Conservation (phyloP, 2,113 vertebrate genomes). For the Halichoerus grypus region DNA sequence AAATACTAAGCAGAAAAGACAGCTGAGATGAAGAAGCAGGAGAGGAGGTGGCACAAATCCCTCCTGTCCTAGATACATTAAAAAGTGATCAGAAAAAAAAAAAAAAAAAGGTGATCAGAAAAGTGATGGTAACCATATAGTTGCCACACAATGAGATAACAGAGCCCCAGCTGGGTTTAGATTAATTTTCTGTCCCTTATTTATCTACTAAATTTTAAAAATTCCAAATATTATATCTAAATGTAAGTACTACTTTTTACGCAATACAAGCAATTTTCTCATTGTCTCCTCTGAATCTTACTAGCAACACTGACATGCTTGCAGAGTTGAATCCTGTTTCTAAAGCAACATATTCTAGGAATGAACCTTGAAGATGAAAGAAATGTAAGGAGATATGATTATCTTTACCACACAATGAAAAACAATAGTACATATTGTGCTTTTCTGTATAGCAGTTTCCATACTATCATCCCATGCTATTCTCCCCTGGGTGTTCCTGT, state of each 20-base stretch:
- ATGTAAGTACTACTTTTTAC: background rate
- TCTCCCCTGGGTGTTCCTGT: background rate
- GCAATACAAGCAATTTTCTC: background rate
- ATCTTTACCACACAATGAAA: background rate
- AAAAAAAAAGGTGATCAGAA: background rate
- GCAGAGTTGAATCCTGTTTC: background rate
- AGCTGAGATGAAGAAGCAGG: background rate
- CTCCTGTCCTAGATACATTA: background rate
- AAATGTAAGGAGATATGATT: background rate
- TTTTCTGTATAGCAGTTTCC: background rate
- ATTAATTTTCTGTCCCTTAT: background rate
- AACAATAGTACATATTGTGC: background rate
- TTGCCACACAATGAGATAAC: background rate
- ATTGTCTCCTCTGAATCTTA: constrained; percentile 29
- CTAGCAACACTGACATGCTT: background rate
- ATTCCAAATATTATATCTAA: background rate
- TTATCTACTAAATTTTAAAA: background rate
- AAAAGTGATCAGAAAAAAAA: background rate
- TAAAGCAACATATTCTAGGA: background rate
- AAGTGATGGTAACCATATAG: background rate
- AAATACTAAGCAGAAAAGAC: background rate
- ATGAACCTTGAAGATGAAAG: background rate
- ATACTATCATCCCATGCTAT: background rate
- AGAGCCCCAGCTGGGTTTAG: background rate
- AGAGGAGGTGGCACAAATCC: background rate